A percentile compares a stretch with the other conserved stretches of the same genome.
phyloP scores from a whole-genome alignment of 2,888 invertebrate species.

The Leucoptera coffeella region DNA sequence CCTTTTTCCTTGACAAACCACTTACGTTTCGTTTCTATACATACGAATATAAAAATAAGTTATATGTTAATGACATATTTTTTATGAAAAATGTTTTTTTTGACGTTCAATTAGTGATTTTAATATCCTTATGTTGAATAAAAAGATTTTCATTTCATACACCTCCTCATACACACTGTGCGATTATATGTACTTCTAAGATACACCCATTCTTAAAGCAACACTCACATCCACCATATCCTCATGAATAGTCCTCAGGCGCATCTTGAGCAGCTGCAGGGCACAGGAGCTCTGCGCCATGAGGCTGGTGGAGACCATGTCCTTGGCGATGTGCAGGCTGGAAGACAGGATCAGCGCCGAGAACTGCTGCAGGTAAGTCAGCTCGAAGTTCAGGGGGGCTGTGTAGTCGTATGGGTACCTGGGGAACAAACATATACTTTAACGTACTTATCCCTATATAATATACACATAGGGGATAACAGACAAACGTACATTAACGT shows the following conservation, averaged over 20 bases:
- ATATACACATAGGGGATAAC: no score
- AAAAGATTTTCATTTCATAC: no score
- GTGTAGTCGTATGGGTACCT: constrained; percentile 41
- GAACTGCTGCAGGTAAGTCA: constrained; percentile 40
- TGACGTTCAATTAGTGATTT: no score
- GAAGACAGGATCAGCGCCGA: constrained; percentile 33
- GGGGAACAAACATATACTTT: constrained; percentile 3
- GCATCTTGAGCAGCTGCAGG: constrained; percentile 27
- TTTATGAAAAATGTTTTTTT: no score
- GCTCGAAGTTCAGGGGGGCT: constrained; percentile 25
- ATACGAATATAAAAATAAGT: no score
- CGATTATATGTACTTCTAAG: not conserved
- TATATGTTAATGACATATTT: no score
- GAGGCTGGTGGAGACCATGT: constrained; percentile 32
- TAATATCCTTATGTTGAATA: no score
- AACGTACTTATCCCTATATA: not conserved
- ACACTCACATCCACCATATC: constrained; percentile 8
- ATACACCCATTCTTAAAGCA: not conserved
- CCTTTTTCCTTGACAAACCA: not conserved
- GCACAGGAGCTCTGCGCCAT: constrained; percentile 41
- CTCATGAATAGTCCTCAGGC: constrained; percentile 17
- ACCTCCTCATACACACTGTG: not conserved
- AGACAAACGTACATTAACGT: no score
- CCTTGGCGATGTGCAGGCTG: constrained; percentile 40
- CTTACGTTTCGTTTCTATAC: no score